Evolutionary conservation across 1,140 invertebrate species (phyloP).

Genomic region (Hycleus phaleratus): DNA sequence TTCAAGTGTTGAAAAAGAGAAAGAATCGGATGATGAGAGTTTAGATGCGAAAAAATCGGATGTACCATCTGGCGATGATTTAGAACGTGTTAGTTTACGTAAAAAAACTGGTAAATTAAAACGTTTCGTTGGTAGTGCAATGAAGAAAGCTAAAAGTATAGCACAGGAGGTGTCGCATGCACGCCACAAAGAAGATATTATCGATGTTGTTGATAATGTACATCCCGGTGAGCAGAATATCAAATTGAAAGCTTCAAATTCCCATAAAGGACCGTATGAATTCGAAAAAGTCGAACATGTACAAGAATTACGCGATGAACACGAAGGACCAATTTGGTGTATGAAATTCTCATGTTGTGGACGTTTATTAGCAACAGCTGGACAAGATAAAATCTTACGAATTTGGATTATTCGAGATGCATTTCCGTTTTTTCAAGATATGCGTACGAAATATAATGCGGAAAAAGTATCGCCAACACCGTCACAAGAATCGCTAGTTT

Average conservation of each 20-base stretch:
- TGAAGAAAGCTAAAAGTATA: constrained; percentile 83
- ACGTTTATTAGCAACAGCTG: constrained; percentile 85
- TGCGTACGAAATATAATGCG: constrained; percentile 87
- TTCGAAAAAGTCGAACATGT: constrained; percentile 70
- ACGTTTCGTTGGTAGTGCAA: constrained; percentile 79
- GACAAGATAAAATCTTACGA: constrained; percentile 86
- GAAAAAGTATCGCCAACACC: constrained; percentile 84
- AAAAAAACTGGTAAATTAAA: constrained; percentile 58
- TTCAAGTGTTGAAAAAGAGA: constrained; percentile 65
- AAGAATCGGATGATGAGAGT: constrained; percentile 78
- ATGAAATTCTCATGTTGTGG: constrained; percentile 98
- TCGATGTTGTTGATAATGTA: constrained; percentile 78
- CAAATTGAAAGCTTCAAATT: constrained; percentile 85
- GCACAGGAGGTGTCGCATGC: constrained; percentile 81
- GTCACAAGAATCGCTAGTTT: constrained; percentile 78
- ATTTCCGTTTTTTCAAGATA: constrained; percentile 79
- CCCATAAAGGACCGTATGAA: constrained; percentile 93
- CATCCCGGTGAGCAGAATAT: constrained; percentile 73
- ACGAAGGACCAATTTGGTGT: constrained; percentile 92
- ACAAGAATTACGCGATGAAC: constrained; percentile 49
- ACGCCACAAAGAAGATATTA: constrained; percentile 75
- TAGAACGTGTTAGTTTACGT: constrained; percentile 37
- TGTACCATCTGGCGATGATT: constrained; percentile 42
- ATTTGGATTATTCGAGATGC: constrained; percentile 91
- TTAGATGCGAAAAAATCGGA: constrained; percentile 65